Conservation (phyloP, 2,113 vertebrate species). For the Austrofundulus limnaeus region DNA sequence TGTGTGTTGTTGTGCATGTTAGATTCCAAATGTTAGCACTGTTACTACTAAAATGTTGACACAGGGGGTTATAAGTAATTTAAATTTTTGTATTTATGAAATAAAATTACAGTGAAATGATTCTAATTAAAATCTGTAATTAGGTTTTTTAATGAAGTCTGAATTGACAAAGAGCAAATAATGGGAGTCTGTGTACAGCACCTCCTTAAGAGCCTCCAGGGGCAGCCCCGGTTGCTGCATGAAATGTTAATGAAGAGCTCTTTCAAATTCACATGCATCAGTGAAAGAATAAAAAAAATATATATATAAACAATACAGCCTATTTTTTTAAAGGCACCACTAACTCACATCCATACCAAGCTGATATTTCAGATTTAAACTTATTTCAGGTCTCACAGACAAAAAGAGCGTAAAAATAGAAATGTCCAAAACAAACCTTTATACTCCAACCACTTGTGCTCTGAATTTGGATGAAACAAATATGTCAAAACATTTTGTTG, state of each 20-base stretch:
- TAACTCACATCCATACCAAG: not conserved
- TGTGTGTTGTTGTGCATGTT: not conserved
- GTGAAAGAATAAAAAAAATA: not conserved
- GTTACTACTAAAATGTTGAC: conserved; percentile 10
- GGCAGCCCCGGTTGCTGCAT: conserved; percentile 54
- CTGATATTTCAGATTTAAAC: conserved; percentile 8
- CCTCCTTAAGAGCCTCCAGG: conserved; percentile 57
- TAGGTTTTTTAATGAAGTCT: conserved; percentile 74
- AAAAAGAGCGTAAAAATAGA: not conserved
- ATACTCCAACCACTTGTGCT: too few relatives aligned
- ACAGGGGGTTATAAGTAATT: conserved; percentile 39
- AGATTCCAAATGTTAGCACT: conserved; percentile 18
- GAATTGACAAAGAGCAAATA: conserved; percentile 73
- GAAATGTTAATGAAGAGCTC: conserved; percentile 71
- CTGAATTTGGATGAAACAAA: not conserved
- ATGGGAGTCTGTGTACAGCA: conserved; percentile 63
- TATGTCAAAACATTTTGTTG: too few relatives aligned
- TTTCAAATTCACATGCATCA: conserved; percentile 41
- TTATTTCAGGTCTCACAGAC: conserved; percentile 1
- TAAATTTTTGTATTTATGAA: conserved; percentile 68
- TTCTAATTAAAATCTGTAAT: conserved; percentile 79
- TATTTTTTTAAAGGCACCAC: conserved; percentile 1
- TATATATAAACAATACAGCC: not conserved
- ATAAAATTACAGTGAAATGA: conserved; percentile 65
- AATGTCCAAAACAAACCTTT: not conserved